phyloP scores from a whole-genome alignment of 1,140 invertebrate genomes.

The Halyomorpha halys region DNA sequence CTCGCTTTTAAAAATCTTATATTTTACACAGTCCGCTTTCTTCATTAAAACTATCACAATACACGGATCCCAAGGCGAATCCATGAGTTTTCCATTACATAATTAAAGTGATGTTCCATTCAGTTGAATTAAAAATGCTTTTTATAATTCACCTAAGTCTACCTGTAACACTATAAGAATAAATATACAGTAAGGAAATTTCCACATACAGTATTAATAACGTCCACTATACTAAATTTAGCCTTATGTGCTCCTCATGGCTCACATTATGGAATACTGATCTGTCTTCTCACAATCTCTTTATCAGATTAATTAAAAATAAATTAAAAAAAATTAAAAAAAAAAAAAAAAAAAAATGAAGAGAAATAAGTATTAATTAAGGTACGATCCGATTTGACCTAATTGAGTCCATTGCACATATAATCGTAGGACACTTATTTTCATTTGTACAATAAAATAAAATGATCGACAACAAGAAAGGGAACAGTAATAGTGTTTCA shows the following conservation, averaged over 20 bases:
- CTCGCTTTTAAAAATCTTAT: slow-evolving; percentile 2
- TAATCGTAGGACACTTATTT: slow-evolving; percentile 17
- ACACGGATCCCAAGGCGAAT: neutral
- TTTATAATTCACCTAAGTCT: slow-evolving; percentile 16
- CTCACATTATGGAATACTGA: slow-evolving; percentile 22
- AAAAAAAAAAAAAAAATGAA: slow-evolving; percentile 18
- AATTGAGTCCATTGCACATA: slow-evolving; percentile 23
- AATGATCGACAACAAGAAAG: neutral
- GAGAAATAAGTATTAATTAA: neutral
- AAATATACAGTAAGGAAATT: slow-evolving; percentile 27
- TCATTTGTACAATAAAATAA: slow-evolving; percentile 18
- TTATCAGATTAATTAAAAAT: slow-evolving; percentile 23
- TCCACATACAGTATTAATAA: slow-evolving; percentile 25
- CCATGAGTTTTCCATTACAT: slow-evolving; percentile 8
- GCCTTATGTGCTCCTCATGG: slow-evolving; percentile 29
- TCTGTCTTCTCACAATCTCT: slow-evolving; percentile 19
- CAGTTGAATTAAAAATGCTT: neutral
- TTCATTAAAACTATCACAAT: slow-evolving; percentile 18
- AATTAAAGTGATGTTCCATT: slow-evolving; percentile 17
- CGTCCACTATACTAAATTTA: slow-evolving; percentile 27
- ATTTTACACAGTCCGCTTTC: slow-evolving; percentile 15
- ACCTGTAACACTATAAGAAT: slow-evolving; percentile 24
- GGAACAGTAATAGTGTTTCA: neutral
- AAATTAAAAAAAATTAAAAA: slow-evolving; percentile 20
- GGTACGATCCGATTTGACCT: neutral